Base-by-base conservation (phyloP, 2,113 vertebrate genomes). In the Ramphastos sulfuratus region DNA sequence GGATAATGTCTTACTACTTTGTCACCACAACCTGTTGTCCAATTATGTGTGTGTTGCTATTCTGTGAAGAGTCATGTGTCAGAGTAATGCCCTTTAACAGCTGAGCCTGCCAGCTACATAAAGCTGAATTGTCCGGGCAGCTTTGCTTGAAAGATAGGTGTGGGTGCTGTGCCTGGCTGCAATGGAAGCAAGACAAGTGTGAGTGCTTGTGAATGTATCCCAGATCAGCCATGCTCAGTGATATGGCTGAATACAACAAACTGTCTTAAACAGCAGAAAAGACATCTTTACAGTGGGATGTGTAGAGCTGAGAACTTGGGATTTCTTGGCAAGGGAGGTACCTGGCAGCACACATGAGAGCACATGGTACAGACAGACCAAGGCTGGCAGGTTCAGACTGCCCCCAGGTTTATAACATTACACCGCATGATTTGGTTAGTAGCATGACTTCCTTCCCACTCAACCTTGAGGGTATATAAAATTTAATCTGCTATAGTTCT, bases 81-180 rank as follows among this genome's bases (percentile, higher is more conserved):
- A 21, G 42, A 54, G 30, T 90, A 83, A 78, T 71, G 14, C 37
- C 78, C 84, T 65, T 58, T 6, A 65, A 90, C 92, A 96, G 87
- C 87, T 90, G 93, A 83, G 82, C 74, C 33, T 55, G 63, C 58
- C 64, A 82, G 42, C 87, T 50, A 27, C 82, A 90, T 65, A 75
- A 93, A 82, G 64, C 70, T 73, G 63, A 65, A 77, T 92, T 97
- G 85, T 95, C 75, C 71, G 64, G 56, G 54, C 63, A 81, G 72
- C 63, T 69, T 87, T 76, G 35, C 60, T 42, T 70, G 86, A 88
- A 39, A 87, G 58, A 56, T 59, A 69, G 71, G 35, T 91, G 28
- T 82, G 85, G 70, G 12, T 46, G 33, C 65, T 81, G 42, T 95
- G 86, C 77, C 85, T 69, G 46, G 64, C 87, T 56, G 46, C 42